Base-by-base conservation (phyloP, 2,113 vertebrate genomes). In the Neogale vison region DNA sequence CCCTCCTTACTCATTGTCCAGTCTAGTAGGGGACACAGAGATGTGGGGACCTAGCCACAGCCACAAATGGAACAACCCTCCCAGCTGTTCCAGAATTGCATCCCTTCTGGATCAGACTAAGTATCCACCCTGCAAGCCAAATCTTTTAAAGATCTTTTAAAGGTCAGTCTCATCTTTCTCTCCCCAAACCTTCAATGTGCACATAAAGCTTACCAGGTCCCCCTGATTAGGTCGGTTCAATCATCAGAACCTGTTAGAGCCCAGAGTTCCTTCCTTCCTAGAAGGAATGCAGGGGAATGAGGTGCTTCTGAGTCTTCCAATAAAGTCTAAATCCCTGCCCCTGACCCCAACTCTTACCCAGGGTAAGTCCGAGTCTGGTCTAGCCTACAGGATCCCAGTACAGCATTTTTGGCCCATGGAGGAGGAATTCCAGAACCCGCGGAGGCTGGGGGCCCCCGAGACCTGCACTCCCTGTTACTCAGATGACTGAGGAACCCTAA, bases 371-470 rank as follows among this genome's bases (percentile, higher is more conserved):
- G 18, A 20, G 76, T 76, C 39, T 0, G 10, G 29, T 31, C 18
- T 20, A 29, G 29, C 29, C n/a, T 11, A 39, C 2, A 4, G 10
- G 20, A 23, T 39, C 69, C 69, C 69, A 23, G 36, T n/a, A 23
- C 69, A 39, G 67, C 34, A 4, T 21, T 36, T 69, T 17, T 71
- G 69, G 10, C 21, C 36, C 36, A 13, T 39, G 5, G 36, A 67
- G 18, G 34, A 77, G 29, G 74, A 50, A 77, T 50, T 34, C 50
- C 50, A n/a, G 6, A 81, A 23, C 31, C 79, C 15, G 3, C 6
- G 0, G 36, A 72, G 1, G 71, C 10, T 72, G n/a, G 11, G 36
- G 21, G 36, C 0, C 36, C 36, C 11, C 5, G 23, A 5, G 18
- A 47, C 45, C 45, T 8, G 21, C 79, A 23, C 20, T 81, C 34